Evolutionary conservation across 2,113 vertebrate species (phyloP).

Genomic region (Nanger granti): DNA sequence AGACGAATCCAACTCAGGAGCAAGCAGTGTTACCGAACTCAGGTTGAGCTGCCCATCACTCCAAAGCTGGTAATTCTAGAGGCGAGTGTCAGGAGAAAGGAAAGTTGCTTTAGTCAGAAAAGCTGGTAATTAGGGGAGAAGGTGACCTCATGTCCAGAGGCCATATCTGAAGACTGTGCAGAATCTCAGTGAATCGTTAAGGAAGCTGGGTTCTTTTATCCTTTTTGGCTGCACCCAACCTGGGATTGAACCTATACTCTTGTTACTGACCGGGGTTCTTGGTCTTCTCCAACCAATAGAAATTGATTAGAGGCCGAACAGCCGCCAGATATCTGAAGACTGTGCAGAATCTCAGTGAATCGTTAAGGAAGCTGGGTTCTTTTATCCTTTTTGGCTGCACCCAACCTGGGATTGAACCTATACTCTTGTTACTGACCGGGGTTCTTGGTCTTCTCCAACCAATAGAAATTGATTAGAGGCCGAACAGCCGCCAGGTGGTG

Average conservation of each 20-base stretch:
- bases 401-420: neutral
- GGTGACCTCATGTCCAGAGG: neutral
- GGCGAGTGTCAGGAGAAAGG: neutral
- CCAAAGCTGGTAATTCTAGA: neutral
- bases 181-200: neutral
- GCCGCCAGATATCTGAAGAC: rapidly evolving
- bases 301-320: neutral
- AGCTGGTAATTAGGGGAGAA: neutral
- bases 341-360: neutral
- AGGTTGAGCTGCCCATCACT: neutral
- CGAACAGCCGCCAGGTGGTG: rapidly evolving
- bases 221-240: neutral
- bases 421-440: neutral
- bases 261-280: neutral
- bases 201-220: neutral
- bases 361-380: neutral
- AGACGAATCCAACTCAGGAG: neutral
- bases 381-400: neutral
- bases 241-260: neutral
- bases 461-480: neutral
- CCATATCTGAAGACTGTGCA: neutral
- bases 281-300: neutral
- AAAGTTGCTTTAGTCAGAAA: neutral
- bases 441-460: neutral
- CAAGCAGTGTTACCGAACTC: neutral